Evolutionary conservation across 1,140 invertebrate species (phyloP), one percentile per base, ranked within the genome.

Genomic region (Vanessa tameamea): DNA sequence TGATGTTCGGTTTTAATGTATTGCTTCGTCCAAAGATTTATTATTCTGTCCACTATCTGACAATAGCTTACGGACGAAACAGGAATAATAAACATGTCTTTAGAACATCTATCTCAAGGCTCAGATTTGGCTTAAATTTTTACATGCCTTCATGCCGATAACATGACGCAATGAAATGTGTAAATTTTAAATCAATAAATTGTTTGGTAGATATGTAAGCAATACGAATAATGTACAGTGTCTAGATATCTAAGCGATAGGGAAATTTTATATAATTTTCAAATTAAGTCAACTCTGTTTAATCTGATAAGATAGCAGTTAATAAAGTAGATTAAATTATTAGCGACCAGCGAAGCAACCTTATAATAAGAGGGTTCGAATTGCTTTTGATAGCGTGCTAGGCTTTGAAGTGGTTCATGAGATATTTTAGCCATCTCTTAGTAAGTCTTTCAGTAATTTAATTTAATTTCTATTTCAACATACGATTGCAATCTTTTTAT

Each of bases 11-110:
- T 87, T 61, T 88, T 82, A 77, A 81, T 79, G 79, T 87, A 83
- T 83, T 79, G 81, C 82, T 84, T 71, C 83, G 74, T 79, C 76
- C 76, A 85, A 77, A 79, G 75, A 80, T 84, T 92, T 92, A 87
- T 88, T 91, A 92, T 92, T 89, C 90, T 63, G 55, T 59, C 55
- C 73, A 61, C 73, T 67, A 67, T 75, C 73, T 78, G 79, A 80
- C 76, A 84, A 85, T 86, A 83, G 75, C 78, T 76, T 69, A 57
- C 59, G 68, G 76, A 84, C 84, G 85, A 72, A 70, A 71, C 37
- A 73, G 66, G 90, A 92, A 92, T 92, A 90, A 80, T 85, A 90
- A 89, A 76, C 69, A 77, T 69, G 47, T 57, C 73, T 84, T 82
- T 84, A 82, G 80, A 73, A 78, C 77, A 81, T 67, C 80, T 78